A percentile compares a stretch with the other conserved stretches of the same genome.
Conservation (phyloP, 1,140 invertebrate species). For the Cydia strobilella region DNA sequence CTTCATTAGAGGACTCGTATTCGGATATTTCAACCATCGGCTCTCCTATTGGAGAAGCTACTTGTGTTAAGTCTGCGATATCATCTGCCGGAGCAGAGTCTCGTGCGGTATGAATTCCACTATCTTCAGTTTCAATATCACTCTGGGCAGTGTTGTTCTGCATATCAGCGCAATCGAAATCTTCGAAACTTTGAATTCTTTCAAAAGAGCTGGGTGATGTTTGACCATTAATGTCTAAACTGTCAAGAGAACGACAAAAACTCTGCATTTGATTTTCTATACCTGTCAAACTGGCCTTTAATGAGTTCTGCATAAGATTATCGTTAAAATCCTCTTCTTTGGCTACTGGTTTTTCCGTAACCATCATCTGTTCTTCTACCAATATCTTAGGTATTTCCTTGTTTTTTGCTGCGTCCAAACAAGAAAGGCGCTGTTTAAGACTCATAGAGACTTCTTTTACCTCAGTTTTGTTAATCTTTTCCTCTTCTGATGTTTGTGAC, state of each 20-base stretch:
- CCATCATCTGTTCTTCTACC: constrained; percentile 66
- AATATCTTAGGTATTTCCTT: constrained; percentile 78
- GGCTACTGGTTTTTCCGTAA: constrained; percentile 58
- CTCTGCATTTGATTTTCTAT: constrained; percentile 77
- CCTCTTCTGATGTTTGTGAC: constrained; percentile 79
- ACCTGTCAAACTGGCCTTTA: constrained; percentile 67
- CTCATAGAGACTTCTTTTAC: constrained; percentile 78
- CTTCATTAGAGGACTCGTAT: constrained; percentile 76
- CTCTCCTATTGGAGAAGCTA: constrained; percentile 74
- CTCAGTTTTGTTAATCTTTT: constrained; percentile 67
- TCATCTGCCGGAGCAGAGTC: constrained; percentile 89
- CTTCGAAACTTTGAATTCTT: constrained; percentile 85
- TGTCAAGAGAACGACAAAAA: constrained; percentile 84
- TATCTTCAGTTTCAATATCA: constrained; percentile 89
- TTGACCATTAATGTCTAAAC: constrained; percentile 81
- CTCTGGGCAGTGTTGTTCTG: constrained; percentile 76
- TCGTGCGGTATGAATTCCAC: constrained; percentile 89
- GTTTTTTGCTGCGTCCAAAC: constrained; percentile 77
- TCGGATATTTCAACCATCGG: constrained; percentile 73
- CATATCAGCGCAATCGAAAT: constrained; percentile 80
- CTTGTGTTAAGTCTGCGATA: constrained; percentile 79
- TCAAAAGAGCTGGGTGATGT: constrained; percentile 82
- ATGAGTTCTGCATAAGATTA: constrained; percentile 63
- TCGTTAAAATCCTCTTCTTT: constrained; percentile 58
- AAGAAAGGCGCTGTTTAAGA: constrained; percentile 81